These are phyloP conservation scores for Pogonocherus hispidulus DNA, from an alignment of 2,888 invertebrate species.

Conservation along the genomic window DNA sequence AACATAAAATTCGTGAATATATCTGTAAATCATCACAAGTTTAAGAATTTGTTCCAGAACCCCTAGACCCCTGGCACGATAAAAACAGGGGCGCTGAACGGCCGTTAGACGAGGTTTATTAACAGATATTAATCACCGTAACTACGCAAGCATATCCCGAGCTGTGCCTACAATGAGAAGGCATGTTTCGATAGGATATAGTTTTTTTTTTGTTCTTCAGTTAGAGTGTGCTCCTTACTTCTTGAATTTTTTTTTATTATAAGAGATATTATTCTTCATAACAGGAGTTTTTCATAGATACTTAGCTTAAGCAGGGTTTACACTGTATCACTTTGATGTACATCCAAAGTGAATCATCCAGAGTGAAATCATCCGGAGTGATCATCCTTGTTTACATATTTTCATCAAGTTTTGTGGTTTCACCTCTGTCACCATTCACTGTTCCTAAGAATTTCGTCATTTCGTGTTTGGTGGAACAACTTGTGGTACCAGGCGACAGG, in stretches of 20 bases:
- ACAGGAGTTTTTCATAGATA: no score
- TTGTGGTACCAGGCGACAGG: no score
- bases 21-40: background rate
- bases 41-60: background rate
- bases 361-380: no score
- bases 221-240: background rate
- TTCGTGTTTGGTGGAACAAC: no score
- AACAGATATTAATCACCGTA: constrained; percentile 11
- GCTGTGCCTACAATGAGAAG: constrained; percentile 17
- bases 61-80: background rate
- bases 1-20: background rate
- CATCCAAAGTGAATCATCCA: no score
- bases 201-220: constrained; percentile 9
- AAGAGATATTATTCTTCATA: no score
- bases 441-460: no score
- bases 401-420: no score
- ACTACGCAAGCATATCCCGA: constrained; percentile 11
- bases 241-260: constrained; percentile 16
- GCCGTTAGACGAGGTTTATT: constrained; percentile 15
- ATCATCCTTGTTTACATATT: no score
- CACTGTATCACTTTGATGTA: no score
- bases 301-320: no score
- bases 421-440: no score
- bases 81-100: constrained; percentile 4
- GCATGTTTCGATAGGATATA: constrained; percentile 19